Evolutionary conservation across 2,888 invertebrate species (phyloP), one percentile per base, ranked within the genome.

Genomic region (Isotomurus palustris): DNA sequence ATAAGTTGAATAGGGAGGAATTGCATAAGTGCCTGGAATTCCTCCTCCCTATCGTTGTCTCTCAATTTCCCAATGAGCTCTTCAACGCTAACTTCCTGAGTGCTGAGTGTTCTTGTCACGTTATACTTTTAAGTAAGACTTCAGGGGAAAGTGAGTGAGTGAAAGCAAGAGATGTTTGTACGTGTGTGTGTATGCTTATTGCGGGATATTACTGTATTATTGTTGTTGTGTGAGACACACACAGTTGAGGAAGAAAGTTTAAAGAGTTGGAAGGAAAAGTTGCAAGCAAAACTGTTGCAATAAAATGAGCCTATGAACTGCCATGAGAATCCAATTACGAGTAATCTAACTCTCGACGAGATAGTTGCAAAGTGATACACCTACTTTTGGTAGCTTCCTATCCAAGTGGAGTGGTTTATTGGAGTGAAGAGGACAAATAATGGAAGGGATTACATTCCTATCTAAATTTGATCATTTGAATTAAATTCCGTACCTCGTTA

Each of bases 391-490:
- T 43, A 5, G 6, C 10, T 12, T 22, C 43, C 24, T 24, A 6
- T 5, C 22, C 21, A 24, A 24, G 8, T 5, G 43, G 43, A 27
- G 24, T 29, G 19, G 32, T 29, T 49, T 29, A 49, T 49, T 29
- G 49, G 35, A 49, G 22, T 17, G 22, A 29, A 8, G 32, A 49
- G 49, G 22, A 22, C 17, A 28, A 49, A 35, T 50, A 50, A 57
- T 54, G 53, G 48, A 58, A 54, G 52, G 58, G 55, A 62, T 62
- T 62, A 62, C 54, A 51, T 32, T 57, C 47, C 61, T 61, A 61
- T 61, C 61, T 61, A 61, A 61, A 61, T 61, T 54, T 53, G 57
- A 61, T 61, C 61, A 41, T 53, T 47, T 57, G 55, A 61, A 61
- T 61, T 57, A 61, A 61, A 61, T 58, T 54, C 50, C 41, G 47